phyloP scores from a whole-genome alignment of 2,113 vertebrate genomes.

The Xiphorhynchus elegans region DNA sequence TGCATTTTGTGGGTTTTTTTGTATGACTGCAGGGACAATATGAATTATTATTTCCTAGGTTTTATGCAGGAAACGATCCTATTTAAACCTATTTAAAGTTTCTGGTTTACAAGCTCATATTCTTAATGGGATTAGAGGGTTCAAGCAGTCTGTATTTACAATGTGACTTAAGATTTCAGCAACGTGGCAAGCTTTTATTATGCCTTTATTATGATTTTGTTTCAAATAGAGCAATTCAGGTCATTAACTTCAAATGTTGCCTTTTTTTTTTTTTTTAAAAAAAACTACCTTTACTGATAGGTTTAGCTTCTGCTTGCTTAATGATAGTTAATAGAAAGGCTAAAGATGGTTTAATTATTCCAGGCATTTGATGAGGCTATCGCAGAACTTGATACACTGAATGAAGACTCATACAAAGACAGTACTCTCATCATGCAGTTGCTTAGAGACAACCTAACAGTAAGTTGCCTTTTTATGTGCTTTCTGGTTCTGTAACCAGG shows the following conservation, averaged over 20 bases:
- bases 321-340: background rate
- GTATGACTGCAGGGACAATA: background rate
- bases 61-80: background rate
- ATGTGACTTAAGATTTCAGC: background rate
- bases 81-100: background rate
- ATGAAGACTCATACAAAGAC: slow-evolving; percentile 99
- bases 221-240: background rate
- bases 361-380: slow-evolving; percentile 97
- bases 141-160: background rate
- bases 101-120: background rate
- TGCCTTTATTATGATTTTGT: background rate
- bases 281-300: background rate
- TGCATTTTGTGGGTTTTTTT: background rate
- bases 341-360: slow-evolving; percentile 30
- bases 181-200: background rate
- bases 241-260: background rate
- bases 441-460: slow-evolving; percentile 99
- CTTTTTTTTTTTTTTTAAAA: background rate
- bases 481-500: background rate
- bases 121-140: background rate
- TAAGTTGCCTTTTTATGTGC: slow-evolving; percentile 74
- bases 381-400: slow-evolving; percentile 91
- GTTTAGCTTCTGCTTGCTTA: background rate
- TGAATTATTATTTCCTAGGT: background rate
- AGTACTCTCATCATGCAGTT: slow-evolving; percentile 99